phyloP scores from a whole-genome alignment of 2,113 vertebrate species.

The Clarias macrocephalus region DNA sequence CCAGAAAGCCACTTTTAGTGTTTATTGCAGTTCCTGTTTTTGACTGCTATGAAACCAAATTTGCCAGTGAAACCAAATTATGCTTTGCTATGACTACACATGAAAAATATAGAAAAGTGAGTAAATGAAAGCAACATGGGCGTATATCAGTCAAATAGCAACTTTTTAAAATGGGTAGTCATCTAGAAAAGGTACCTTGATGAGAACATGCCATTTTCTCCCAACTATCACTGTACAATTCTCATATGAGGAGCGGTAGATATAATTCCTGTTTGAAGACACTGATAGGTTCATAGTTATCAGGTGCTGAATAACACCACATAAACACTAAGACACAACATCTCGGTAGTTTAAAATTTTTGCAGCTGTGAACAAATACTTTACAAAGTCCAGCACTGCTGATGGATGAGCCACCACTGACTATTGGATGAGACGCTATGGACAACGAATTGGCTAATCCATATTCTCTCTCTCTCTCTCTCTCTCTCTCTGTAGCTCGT shows the following conservation, averaged over 20 bases:
- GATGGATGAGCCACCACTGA: neutral
- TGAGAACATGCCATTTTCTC: too few species aligned
- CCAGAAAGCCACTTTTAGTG: neutral
- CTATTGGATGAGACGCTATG: neutral
- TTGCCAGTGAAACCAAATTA: neutral
- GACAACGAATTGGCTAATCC: neutral
- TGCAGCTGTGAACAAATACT: neutral
- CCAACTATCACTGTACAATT: too few species aligned
- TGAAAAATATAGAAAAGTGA: neutral
- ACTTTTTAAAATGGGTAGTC: neutral
- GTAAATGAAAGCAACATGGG: neutral
- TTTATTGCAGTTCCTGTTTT: neutral
- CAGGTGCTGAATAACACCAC: too few species aligned
- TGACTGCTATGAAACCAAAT: neutral
- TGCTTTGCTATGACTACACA: neutral
- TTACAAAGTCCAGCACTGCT: neutral
- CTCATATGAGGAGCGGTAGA: too few species aligned
- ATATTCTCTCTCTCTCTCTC: neutral
- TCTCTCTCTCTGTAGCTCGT: conserved; percentile 72
- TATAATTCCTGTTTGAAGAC: too few species aligned
- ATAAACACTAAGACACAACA: too few species aligned
- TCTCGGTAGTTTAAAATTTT: neutral
- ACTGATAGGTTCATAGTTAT: too few species aligned
- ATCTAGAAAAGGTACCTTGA: neutral
- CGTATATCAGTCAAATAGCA: neutral